Percentiles rank a stretch among this genome's conserved stretches.
phyloP scores from a whole-genome alignment of 2,113 vertebrate genomes.

The Pseudois nayaur region DNA sequence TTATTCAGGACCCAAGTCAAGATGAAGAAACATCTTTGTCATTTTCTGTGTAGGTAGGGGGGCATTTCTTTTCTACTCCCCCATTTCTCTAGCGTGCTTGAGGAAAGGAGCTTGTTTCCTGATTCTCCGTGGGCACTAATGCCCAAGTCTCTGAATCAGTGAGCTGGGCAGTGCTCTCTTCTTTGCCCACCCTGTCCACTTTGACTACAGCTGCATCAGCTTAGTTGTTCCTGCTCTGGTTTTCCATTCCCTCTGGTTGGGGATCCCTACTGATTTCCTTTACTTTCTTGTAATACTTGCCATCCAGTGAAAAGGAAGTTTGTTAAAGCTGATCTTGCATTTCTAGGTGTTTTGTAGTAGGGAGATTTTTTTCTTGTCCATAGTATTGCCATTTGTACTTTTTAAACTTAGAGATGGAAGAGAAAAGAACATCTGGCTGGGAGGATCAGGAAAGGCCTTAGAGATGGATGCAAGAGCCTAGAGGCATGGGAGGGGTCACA shows the following conservation, averaged over 20 bases:
- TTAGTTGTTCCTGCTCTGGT: neutral
- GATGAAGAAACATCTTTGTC: neutral
- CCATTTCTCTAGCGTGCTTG: neutral
- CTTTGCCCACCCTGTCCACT: neutral
- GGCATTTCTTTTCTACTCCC: neutral
- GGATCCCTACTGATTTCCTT: neutral
- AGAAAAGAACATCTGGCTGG: neutral
- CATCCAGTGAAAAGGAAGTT: neutral
- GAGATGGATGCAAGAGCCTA: neutral
- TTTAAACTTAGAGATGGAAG: neutral
- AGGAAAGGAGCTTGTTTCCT: neutral
- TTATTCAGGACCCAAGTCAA: neutral
- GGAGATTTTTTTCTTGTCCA: conserved; percentile 2
- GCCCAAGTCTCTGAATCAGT: neutral
- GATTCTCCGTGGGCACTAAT: neutral
- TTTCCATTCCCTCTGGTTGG: neutral
- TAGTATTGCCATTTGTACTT: neutral
- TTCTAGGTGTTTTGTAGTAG: neutral
- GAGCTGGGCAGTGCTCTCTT: neutral
- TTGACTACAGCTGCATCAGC: neutral
- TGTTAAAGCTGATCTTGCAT: neutral
- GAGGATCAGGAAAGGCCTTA: neutral
- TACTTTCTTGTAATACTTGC: neutral
- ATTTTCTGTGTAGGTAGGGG: neutral
- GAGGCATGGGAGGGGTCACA: neutral